Conservation (phyloP, 2,113 vertebrate species). For the Arothron firmamentum region DNA sequence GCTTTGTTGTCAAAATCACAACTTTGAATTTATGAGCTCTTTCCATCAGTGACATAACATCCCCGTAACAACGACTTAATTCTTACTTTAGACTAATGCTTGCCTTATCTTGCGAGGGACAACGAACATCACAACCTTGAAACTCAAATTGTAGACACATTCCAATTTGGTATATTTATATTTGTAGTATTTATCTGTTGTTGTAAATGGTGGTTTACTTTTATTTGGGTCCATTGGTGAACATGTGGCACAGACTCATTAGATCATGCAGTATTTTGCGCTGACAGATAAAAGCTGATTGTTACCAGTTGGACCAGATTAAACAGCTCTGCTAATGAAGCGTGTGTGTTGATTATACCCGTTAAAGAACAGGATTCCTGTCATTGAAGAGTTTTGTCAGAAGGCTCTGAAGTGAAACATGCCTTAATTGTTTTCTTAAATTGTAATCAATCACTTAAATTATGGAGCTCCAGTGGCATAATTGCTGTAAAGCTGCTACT, state of each 20-base stretch:
- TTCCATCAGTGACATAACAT: slow-evolving; percentile 26
- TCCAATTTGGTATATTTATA: slow-evolving; percentile 64
- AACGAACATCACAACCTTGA: slow-evolving; percentile 28
- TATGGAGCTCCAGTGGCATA: no score
- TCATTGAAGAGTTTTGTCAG: no score
- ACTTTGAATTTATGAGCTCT: slow-evolving; percentile 4
- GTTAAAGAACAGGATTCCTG: no score
- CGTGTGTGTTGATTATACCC: no score
- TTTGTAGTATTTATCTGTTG: slow-evolving; percentile 57
- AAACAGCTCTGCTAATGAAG: no score
- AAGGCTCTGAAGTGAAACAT: no score
- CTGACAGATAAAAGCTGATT: no score
- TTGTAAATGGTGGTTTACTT: slow-evolving; percentile 36
- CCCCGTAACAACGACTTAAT: slow-evolving; percentile 48
- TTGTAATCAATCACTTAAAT: no score
- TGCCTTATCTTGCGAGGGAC: slow-evolving; percentile 49
- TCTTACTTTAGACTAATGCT: slow-evolving; percentile 46
- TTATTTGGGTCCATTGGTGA: slow-evolving; percentile 12
- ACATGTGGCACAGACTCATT: not conserved
- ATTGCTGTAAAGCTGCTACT: no score
- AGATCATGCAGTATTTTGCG: not conserved
- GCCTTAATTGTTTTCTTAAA: no score
- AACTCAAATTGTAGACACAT: slow-evolving; percentile 52
- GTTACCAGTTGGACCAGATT: no score
- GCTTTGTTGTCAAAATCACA: no score